Conservation (phyloP, 2,113 vertebrate species). For the Opisthocomus hoazin region DNA sequence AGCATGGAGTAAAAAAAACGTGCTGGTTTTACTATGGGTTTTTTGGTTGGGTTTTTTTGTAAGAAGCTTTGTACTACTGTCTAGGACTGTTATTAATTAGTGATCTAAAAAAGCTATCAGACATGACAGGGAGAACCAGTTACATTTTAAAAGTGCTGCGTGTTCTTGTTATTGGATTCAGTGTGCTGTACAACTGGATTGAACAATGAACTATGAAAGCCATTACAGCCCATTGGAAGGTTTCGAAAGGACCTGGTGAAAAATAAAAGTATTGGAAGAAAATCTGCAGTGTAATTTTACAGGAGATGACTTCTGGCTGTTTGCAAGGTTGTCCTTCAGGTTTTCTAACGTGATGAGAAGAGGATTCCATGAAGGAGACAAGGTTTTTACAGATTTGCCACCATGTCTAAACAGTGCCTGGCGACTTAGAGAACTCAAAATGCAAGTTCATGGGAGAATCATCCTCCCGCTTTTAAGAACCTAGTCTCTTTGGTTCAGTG, state of each 20-base stretch:
- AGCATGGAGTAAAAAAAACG: neutral
- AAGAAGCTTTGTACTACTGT: neutral
- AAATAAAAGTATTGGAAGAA: neutral
- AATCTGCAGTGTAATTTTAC: neutral
- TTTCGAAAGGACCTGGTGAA: neutral
- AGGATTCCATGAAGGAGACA: neutral
- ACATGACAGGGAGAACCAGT: neutral
- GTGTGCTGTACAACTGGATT: neutral
- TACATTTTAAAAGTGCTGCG: neutral
- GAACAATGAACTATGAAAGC: neutral
- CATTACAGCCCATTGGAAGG: neutral
- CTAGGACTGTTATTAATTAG: neutral
- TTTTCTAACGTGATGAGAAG: neutral
- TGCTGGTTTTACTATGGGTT: neutral
- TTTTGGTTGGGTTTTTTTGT: neutral
- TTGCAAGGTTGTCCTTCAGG: neutral
- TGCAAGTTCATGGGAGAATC: neutral
- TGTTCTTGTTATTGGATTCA: neutral
- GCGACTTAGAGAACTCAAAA: neutral
- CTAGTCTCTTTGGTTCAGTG: neutral
- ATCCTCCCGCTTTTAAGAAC: neutral
- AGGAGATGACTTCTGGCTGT: neutral
- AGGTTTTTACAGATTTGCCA: neutral
- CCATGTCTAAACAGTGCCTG: neutral
- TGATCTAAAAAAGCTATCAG: neutral